Evolutionary conservation across 2,888 invertebrate species (phyloP), one percentile per base, ranked within the genome.

Genomic region (Clistopyga incitator): DNA sequence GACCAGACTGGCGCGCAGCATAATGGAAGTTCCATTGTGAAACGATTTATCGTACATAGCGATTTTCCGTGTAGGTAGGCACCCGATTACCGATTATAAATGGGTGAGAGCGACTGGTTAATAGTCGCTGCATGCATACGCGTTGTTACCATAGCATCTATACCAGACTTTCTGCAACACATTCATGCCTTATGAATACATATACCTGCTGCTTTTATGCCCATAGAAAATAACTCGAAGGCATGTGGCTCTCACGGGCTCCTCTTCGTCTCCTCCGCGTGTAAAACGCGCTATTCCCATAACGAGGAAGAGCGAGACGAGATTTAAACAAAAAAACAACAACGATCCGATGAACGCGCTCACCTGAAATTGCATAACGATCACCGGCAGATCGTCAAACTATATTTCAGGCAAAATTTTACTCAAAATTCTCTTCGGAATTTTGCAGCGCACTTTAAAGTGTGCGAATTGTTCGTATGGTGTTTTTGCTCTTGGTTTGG

Each of bases 291-390:
- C 18, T 10, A 80, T 82, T 76, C 81, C 82, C 81, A 82, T 84
- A 83, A 82, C 61, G 78, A 75, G 79, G 81, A 84, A 86, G 87
- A 87, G 76, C 83, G 84, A 84, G 82, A 84, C 81, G 82, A 83
- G 75, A 72, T 67, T 79, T 72, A n/a, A n/a, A n/a, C 56, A 59
- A n/a, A 75, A 54, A 76, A 20, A 38, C 20, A 42, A 61, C 54
- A 74, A 81, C 71, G 71, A 78, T 81, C 47, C 65, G 50, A 59
- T 75, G 47, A 61, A 64, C 50, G 54, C 18, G 77, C 47, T 68
- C 45, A 47, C 71, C 67, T 76, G 64, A 18, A 61, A 81, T 84
- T 84, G 78, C 84, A 71, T 72, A 84, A 81, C 59, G 29, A 42
- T 23, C 72, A 13, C 45, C 64, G 18, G 64, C 18, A 20, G 72